phyloP scores from a whole-genome alignment of 2,888 invertebrate species.

The Cosmia trapezina region DNA sequence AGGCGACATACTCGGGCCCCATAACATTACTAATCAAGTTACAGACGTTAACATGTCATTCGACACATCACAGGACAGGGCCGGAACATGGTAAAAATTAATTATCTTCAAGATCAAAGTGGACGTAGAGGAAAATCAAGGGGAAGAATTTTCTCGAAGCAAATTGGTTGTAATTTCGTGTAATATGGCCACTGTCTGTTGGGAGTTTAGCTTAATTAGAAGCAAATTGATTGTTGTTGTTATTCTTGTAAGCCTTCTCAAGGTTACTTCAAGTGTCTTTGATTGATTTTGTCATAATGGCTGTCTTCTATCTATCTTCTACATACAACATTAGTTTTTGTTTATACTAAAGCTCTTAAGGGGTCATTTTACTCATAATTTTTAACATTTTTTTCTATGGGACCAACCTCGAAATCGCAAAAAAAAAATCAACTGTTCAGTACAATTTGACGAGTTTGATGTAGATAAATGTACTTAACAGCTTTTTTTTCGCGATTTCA shows the following conservation, averaged over 20 bases:
- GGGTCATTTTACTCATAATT: too few species aligned
- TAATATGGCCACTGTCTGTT: constrained; percentile 26
- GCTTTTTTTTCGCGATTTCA: too few species aligned
- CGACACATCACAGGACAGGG: constrained; percentile 16
- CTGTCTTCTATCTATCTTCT: too few species aligned
- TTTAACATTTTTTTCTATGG: too few species aligned
- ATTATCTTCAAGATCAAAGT: constrained; percentile 36
- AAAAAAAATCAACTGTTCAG: too few species aligned
- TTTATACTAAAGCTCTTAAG: too few species aligned
- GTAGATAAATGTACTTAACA: too few species aligned
- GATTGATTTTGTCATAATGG: not conserved
- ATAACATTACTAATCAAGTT: constrained; percentile 50
- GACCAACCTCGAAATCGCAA: too few species aligned
- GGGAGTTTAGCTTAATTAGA: constrained; percentile 36
- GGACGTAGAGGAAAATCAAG: constrained; percentile 23
- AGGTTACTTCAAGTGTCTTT: not conserved
- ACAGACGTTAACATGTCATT: constrained; percentile 33
- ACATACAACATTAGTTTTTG: too few species aligned
- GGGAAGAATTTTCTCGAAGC: constrained; percentile 8
- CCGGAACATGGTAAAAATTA: constrained; percentile 36
- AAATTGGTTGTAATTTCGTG: constrained; percentile 30
- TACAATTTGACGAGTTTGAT: too few species aligned
- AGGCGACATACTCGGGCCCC: constrained; percentile 32
- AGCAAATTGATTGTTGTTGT: constrained; percentile 24
- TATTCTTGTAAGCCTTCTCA: constrained; percentile 11